A percentile compares a stretch with the other conserved stretches of the same genome.
Evolutionary conservation across 2,888 invertebrate species (phyloP).

Genomic region (Megastigmus dorsalis): DNA sequence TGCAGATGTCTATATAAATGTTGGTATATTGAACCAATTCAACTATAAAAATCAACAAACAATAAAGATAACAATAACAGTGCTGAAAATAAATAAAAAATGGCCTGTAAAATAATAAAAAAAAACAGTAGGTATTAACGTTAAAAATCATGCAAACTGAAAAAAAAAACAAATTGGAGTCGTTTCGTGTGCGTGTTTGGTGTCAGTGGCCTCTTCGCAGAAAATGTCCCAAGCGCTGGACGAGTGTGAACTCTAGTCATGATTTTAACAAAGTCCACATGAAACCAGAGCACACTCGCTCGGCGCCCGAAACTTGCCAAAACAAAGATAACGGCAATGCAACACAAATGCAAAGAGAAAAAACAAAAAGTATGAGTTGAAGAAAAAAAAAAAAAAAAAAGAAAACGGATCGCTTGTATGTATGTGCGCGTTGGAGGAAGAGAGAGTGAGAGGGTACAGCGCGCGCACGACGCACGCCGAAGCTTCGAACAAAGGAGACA

Average conservation of each 20-base stretch:
- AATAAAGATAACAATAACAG: not conserved
- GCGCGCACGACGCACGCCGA: not conserved
- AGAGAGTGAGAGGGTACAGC: not conserved
- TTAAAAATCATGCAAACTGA: conserved; percentile 11
- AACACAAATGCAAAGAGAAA: not conserved
- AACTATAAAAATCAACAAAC: conserved; percentile 17
- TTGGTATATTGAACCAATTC: not conserved
- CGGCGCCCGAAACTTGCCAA: conserved; percentile 60
- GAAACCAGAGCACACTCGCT: conserved; percentile 71
- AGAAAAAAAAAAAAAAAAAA: not conserved
- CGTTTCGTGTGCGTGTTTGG: not conserved
- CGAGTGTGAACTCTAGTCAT: conserved; percentile 73
- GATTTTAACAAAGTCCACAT: conserved; percentile 64
- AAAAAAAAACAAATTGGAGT: not conserved
- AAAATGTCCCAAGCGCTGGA: conserved; percentile 65
- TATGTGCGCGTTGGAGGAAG: no score
- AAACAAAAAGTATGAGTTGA: no score
- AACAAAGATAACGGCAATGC: conserved; percentile 34
- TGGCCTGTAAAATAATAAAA: not conserved
- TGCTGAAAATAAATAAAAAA: not conserved
- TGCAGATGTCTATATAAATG: not conserved
- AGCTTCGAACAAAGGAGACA: conserved; percentile 41
- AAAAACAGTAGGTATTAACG: not conserved
- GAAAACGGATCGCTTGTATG: no score
- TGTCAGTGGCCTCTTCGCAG: conserved; percentile 51